A percentile compares a stretch with the other conserved stretches of the same genome.
These are phyloP conservation scores for Nymphicus hollandicus DNA, from an alignment of 2,113 vertebrate genomes.

Conservation along the genomic window DNA sequence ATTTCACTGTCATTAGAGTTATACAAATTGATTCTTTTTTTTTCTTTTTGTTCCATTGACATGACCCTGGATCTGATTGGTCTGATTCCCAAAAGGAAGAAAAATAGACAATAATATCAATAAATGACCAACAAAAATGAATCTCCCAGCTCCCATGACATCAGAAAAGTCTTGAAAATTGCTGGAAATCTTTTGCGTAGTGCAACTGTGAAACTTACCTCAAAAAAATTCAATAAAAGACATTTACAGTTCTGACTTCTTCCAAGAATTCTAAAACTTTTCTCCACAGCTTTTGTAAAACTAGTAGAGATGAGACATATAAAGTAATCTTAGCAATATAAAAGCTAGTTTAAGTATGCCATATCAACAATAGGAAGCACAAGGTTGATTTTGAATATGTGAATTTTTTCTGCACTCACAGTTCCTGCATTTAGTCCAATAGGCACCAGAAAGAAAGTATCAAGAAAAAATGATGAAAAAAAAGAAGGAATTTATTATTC, in stretches of 20 bases:
- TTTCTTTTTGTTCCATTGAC: neutral
- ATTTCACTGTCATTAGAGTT: neutral
- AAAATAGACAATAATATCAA: neutral
- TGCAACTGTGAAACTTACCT: neutral
- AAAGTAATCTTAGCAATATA: neutral
- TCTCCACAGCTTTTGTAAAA: neutral
- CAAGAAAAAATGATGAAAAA: neutral
- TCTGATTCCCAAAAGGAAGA: neutral
- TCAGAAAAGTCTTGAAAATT: neutral
- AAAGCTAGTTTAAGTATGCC: neutral
- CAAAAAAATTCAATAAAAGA: neutral
- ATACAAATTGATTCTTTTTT: neutral
- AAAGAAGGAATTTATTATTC: fast-evolving
- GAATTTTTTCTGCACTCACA: neutral
- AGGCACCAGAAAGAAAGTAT: fast-evolving
- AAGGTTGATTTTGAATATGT: neutral
- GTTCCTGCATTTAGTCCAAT: neutral
- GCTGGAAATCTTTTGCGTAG: neutral
- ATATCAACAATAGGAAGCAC: fast-evolving
- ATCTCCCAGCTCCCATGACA: neutral
- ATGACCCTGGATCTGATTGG: neutral
- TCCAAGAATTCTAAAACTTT: neutral
- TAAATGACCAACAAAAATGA: neutral
- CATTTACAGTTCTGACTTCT: neutral
- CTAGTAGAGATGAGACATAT: neutral